Evolutionary conservation across 2,888 invertebrate species (phyloP).

Genomic region (Drosophila atroscutellata): DNA sequence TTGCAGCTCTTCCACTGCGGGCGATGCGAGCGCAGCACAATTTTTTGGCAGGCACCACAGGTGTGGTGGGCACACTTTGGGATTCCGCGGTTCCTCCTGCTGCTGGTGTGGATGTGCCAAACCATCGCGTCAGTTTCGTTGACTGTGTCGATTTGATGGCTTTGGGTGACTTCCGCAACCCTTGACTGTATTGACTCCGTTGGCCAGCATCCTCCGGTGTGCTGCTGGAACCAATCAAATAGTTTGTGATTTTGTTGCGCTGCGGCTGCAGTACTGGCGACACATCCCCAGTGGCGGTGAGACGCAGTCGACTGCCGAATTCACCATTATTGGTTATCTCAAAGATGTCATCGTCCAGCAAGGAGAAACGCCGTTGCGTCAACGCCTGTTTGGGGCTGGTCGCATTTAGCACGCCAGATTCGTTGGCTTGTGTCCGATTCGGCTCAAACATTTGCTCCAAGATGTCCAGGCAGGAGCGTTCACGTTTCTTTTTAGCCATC

Average conservation of each 20-base stretch:
- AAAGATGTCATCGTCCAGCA: conserved; percentile 82
- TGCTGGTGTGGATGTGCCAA: conserved; percentile 49
- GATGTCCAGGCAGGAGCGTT: conserved; percentile 82
- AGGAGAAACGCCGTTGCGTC: conserved; percentile 41
- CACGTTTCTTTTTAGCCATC: conserved; percentile 53
- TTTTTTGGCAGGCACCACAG: conserved; percentile 47
- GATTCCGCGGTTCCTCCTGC: conserved; percentile 46
- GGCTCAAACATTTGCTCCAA: conserved; percentile 82
- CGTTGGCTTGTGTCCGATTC: conserved; percentile 19
- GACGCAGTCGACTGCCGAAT: conserved; percentile 80
- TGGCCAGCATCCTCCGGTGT: conserved; percentile 47
- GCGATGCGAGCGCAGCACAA: conserved; percentile 39
- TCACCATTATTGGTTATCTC: conserved; percentile 83
- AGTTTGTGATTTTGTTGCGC: conserved; percentile 83
- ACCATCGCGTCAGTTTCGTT: conserved; percentile 83
- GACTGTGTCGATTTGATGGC: conserved; percentile 69
- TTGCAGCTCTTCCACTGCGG: conserved; percentile 52
- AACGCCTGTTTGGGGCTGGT: conserved; percentile 31
- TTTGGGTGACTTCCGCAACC: conserved; percentile 80
- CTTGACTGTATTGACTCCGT: conserved; percentile 38
- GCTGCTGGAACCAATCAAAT: conserved; percentile 71
- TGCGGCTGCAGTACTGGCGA: conserved; percentile 74
- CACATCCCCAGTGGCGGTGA: conserved; percentile 80
- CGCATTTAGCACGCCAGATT: conserved; percentile 36
- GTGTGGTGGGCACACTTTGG: conserved; percentile 60